phyloP scores from a whole-genome alignment of 2,888 invertebrate species.

The Archaeoteleia sp. region DNA sequence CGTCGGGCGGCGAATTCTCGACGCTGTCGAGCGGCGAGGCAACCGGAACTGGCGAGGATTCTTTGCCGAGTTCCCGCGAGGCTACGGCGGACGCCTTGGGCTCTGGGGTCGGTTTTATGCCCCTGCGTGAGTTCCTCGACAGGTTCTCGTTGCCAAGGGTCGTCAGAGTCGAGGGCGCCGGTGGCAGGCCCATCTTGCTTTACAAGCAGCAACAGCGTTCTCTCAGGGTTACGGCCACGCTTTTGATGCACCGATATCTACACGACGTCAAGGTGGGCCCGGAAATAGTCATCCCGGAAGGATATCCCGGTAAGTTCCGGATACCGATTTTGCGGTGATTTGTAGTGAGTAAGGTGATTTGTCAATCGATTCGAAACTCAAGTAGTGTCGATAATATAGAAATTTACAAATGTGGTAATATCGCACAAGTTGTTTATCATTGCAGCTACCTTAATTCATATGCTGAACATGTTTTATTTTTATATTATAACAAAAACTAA shows the following conservation, averaged over 20 bases:
- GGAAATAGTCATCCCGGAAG: constrained; percentile 76
- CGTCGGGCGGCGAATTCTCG: constrained; percentile 72
- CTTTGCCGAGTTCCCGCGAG: constrained; percentile 70
- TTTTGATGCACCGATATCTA: constrained; percentile 76
- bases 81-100: constrained; percentile 70
- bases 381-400: too few species aligned
- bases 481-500: too few species aligned
- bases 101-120: constrained; percentile 68
- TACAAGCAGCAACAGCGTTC: constrained; percentile 73
- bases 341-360: too few species aligned
- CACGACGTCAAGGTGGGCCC: constrained; percentile 76
- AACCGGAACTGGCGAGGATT: constrained; percentile 57
- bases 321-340: constrained; percentile 54
- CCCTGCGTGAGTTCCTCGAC: constrained; percentile 73
- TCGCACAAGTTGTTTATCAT: too few species aligned
- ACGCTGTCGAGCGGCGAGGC: constrained; percentile 72
- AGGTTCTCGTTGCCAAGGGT: constrained; percentile 74
- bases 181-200: constrained; percentile 73
- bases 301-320: constrained; percentile 75
- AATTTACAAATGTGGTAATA: too few species aligned
- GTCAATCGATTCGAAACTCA: too few species aligned
- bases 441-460: too few species aligned
- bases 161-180: constrained; percentile 72
- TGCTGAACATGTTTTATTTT: too few species aligned
- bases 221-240: constrained; percentile 71